Evolutionary conservation across 2,113 vertebrate genomes (phyloP), one percentile per base, ranked within the genome.

Genomic region (Peromyscus polionotus): DNA sequence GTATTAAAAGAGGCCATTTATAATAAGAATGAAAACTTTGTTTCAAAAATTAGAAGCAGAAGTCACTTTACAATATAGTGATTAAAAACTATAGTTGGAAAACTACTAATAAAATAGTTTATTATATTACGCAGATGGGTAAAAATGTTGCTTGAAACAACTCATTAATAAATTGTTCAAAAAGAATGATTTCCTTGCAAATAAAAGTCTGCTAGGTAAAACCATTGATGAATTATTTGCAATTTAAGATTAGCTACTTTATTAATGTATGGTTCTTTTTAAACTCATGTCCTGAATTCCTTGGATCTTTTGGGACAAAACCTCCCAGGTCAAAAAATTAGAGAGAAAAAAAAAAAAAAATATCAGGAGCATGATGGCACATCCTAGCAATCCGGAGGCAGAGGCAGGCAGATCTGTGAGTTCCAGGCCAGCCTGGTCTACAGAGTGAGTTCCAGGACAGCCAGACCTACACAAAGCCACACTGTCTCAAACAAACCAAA

Each of bases 121-220:
- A 83, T 39, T 88, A 84, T 76, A 93, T 70, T 88, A 87, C 13
- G 89, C 0, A 48, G 17, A 5, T 79, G 54, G 31, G 17, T 88
- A 91, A 31, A 72, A 67, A 96, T 80, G 90, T 94, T 96, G 85
- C 61, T 88, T 83, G 31, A 93, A 95, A 93, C 0, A 76, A 59
- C 51, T 87, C 94, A 88, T 90, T 87, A 95, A 85, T 75, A 19
- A 93, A 28, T 59, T 93, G 80, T 95, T 10, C 83, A 51, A 87
- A 87, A 68, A 95, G 17, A 63, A 89, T 59, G 45, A 94, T 75
- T 95, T 83, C 36, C 54, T 90, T 93, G 67, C n/a, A 97, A 93
- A 86, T 86, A 88, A 90, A 68, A 75, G 28, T 59, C 36, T n/a
- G 12, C 24, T 45, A 89, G 90, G 24, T 76, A 94, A 80, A 45